These are phyloP conservation scores for Tetrapedia diversipes DNA, from an alignment of 2,888 invertebrate species.

Conservation along the genomic window DNA sequence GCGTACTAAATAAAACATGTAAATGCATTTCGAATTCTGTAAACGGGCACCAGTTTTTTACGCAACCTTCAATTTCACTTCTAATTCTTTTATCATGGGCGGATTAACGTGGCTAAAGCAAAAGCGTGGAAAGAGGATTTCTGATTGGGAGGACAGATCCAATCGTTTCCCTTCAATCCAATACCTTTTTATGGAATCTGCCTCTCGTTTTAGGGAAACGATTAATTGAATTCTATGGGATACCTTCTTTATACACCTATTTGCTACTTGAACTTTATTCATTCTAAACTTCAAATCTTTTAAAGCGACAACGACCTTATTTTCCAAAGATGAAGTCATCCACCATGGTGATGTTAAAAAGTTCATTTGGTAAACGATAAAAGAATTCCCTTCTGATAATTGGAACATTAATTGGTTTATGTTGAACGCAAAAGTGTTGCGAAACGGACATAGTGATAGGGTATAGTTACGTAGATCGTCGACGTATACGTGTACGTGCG, in stretches of 20 bases:
- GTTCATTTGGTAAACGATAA: too few relatives aligned
- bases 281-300: too few relatives aligned
- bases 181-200: background rate
- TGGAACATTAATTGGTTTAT: background rate
- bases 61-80: conserved; percentile 16
- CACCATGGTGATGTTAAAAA: too few relatives aligned
- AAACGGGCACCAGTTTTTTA: conserved; percentile 6
- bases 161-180: background rate
- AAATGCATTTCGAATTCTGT: conserved; percentile 13
- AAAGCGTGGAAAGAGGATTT: background rate
- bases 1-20: conserved; percentile 10
- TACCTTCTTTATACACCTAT: too few relatives aligned
- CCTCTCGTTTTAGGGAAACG: background rate
- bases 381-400: too few relatives aligned
- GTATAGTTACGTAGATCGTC: background rate
- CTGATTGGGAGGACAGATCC: background rate
- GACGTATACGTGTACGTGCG: conserved; percentile 7
- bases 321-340: too few relatives aligned
- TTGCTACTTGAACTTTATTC: too few relatives aligned
- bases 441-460: conserved; percentile 16
- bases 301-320: too few relatives aligned
- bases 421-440: conserved; percentile 1
- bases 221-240: too few relatives aligned
- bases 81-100: background rate
- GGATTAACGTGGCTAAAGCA: background rate